phyloP scores from a whole-genome alignment of 1,140 invertebrate species.

The Trigoniulus corallinus region DNA sequence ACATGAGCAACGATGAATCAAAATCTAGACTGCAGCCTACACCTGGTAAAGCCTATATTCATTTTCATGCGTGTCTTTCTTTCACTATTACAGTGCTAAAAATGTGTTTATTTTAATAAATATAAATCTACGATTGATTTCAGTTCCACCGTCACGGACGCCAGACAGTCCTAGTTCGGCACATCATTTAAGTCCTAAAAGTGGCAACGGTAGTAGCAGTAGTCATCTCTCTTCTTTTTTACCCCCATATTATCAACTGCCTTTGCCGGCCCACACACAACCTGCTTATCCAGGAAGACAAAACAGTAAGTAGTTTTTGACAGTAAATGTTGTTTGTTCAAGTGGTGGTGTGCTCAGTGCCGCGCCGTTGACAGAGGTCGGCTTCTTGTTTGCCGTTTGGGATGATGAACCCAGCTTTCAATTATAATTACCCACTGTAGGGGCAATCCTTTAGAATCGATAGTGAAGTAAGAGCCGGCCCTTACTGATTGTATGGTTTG shows the following conservation, averaged over 20 bases:
- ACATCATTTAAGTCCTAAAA: constrained; percentile 8
- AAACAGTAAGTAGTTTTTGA: constrained; percentile 13
- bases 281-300: constrained; percentile 13
- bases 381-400: no score
- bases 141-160: constrained; percentile 27
- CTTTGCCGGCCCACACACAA: constrained; percentile 14
- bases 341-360: constrained; percentile 14
- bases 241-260: constrained; percentile 1
- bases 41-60: constrained; percentile 23
- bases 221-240: constrained; percentile 13
- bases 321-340: constrained; percentile 17
- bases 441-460: no score
- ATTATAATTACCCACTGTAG: no score
- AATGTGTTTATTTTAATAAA: no score
- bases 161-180: constrained; percentile 36
- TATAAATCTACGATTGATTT: neutral
- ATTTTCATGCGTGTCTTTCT: no score
- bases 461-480: no score
- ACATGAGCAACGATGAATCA: constrained; percentile 67
- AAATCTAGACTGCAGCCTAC: constrained; percentile 52
- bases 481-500: no score
- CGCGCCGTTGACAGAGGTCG: no score
- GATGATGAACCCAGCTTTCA: no score
- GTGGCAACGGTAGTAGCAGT: neutral
- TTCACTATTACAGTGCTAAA: no score